Base-by-base conservation (phyloP, 2,113 vertebrate species). In the Stigmatopora nigra region DNA sequence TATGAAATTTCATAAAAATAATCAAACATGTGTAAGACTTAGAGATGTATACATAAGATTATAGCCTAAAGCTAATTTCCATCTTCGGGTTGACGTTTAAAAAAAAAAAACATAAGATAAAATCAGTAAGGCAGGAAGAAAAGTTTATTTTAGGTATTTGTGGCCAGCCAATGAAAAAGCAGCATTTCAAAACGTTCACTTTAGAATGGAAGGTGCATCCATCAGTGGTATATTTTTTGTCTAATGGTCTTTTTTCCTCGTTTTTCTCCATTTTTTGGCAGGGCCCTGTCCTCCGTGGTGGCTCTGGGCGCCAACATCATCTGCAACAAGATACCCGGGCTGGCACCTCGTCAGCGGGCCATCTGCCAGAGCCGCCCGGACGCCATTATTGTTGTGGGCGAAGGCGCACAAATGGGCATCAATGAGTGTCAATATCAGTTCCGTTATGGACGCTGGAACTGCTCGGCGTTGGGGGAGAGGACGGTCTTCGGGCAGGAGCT, bases 371-470 rank as follows among this genome's bases (percentile, higher is more conserved):
- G 94, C 87, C 95, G 97, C 82, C 97, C 97, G 0, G 97, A 99
- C 88, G 97, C 96, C 92, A 99, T 99, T 91, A 98, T 99, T 72
- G 92, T 98, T 86, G 95, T 99, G 1, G 97, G 97, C 62, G 96
- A 99, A 89, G 97, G 97, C 61, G 97, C 97, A n/a, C 97, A 99
- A 86, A 94, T 98, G 94, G 96, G 97, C 83, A 97, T 99, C 92
- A 95, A 97, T 80, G 97, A 99, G 84, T 98, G 97, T 87, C 97
- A 99, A 85, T 95, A 97, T 87, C 97, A 99, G 90, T 99, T 99
- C 78, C 94, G 96, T 22, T 95, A 96, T 0, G 95, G 95, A 41
- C 93, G 97, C 73, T 99, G 97, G 97, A 99, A 99, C 91, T 99
- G 97, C 89, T 98, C 96, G 0, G 95, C 97, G 0, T 91, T 99